Evolutionary conservation across 2,797 vertebrate species (phyloP).

Genomic region (Brachyalestes nurse): DNA sequence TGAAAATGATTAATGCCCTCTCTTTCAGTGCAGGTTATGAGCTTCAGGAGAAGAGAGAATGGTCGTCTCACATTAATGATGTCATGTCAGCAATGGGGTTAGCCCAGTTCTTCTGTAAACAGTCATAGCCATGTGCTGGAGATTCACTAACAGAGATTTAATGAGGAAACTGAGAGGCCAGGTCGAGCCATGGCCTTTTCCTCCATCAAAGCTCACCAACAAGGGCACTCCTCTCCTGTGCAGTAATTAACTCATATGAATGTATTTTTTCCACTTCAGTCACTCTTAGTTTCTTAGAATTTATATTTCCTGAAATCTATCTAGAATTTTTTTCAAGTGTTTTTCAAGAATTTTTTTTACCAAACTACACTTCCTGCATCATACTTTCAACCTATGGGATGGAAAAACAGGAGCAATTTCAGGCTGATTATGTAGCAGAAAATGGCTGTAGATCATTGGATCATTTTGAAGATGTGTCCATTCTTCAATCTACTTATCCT

Average conservation of each 20-base stretch:
- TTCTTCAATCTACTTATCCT: no score
- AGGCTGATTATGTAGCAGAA: no score
- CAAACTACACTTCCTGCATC: neutral
- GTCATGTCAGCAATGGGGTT: slow-evolving; percentile 17
- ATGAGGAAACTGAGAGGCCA: slow-evolving; percentile 33
- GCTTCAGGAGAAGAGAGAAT: neutral
- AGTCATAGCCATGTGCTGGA: slow-evolving; percentile 27
- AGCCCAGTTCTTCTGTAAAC: slow-evolving; percentile 17
- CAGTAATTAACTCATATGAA: slow-evolving; percentile 44
- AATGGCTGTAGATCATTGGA: no score
- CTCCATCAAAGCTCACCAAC: slow-evolving; percentile 30
- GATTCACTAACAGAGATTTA: slow-evolving; percentile 36
- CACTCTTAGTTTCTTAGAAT: neutral
- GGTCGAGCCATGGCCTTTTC: slow-evolving; percentile 48
- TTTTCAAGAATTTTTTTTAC: neutral
- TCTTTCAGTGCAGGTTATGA: neutral
- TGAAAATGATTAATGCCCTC: slow-evolving; percentile 4
- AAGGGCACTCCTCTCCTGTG: slow-evolving; percentile 7
- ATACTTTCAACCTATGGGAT: neutral
- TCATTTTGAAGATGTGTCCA: no score
- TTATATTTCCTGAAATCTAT: slow-evolving; percentile 8
- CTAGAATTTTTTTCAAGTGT: neutral
- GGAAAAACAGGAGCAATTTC: neutral
- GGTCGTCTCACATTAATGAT: slow-evolving; percentile 34
- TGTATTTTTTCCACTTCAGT: slow-evolving; percentile 10